phyloP scores from a whole-genome alignment of 2,113 vertebrate genomes.

The Aldabrachelys gigantea region DNA sequence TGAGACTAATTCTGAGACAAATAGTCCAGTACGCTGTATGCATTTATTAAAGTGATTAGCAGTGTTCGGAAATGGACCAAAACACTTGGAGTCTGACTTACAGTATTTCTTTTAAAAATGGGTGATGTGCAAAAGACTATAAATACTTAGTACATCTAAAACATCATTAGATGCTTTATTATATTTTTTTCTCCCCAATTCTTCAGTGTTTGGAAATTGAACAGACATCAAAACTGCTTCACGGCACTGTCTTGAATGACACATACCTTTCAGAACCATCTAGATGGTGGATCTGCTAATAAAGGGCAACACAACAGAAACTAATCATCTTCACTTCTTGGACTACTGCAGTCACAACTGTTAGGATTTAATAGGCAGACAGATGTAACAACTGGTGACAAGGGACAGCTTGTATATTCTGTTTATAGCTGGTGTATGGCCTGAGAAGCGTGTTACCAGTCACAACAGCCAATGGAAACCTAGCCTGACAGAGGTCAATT shows the following conservation, averaged over 20 bases:
- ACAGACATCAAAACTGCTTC: background rate
- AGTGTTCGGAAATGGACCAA: background rate
- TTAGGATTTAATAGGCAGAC: background rate
- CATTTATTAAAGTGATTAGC: conserved; percentile 18
- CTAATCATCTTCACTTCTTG: background rate
- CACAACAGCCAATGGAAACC: background rate
- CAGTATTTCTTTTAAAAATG: background rate
- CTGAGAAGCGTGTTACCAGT: background rate
- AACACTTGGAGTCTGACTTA: background rate
- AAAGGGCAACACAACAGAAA: rapidly evolving
- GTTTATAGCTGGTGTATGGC: background rate
- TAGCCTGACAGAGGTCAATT: background rate
- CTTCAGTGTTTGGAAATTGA: background rate
- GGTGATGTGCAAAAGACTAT: background rate
- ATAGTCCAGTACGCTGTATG: background rate
- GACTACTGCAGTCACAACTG: rapidly evolving
- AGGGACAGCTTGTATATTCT: background rate
- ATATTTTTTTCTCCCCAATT: background rate
- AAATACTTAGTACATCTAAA: background rate
- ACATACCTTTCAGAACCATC: background rate
- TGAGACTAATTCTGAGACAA: background rate
- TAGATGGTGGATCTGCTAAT: background rate
- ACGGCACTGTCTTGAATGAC: background rate
- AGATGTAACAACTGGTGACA: background rate
- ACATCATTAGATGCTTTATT: background rate